Base-by-base conservation (phyloP, 92 coral and sea anemone genomes). In the Epizoanthus ramosus region DNA sequence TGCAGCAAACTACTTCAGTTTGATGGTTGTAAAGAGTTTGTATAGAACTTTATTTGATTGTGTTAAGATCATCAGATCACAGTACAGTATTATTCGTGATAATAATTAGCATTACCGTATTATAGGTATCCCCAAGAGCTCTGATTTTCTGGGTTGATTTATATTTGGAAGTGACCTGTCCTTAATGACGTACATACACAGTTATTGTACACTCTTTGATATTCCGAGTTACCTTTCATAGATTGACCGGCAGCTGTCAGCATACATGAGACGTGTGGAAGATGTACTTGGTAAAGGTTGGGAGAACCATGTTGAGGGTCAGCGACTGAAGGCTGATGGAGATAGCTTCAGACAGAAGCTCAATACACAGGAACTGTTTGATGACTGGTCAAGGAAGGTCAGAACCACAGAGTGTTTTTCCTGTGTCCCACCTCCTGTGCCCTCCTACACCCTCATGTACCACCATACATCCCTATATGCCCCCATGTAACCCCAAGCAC, bases 301-400 rank as follows among this genome's bases (percentile, higher is more conserved):
- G 99, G 99, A 96, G 74, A 96, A 91, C 74, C 99, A 96, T 86
- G 99, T 96, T 1, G 99, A 96, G 74, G 99, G 99, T 5, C 99
- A 96, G 85, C 89, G 97, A 76, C 90, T 96, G 15, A 96, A 96
- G 83, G 99, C 96, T 54, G 99, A 96, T 83, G 99, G 99, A 1
- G 99, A 96, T 76, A 96, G 94, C 87, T 96, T 96, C 85, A 92
- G 98, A 45, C 98, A 90, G 84, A 96, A 96, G 72, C 91, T 96
- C 23, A 95, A 92, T 88, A 96, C 99, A 10, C 99, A 96, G 81
- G 98, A 94, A 39, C 90, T 96, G 86, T 96, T 96, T 87, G 99
- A 96, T 71, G 99, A 96, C n/a, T 96, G 99, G 99, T 92, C 98
- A 22, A 94, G 98, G 83, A 96, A 96, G 85, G 99, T 96, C 52